phyloP scores from a whole-genome alignment of 2,888 invertebrate genomes.

The Silvanus unidentatus region DNA sequence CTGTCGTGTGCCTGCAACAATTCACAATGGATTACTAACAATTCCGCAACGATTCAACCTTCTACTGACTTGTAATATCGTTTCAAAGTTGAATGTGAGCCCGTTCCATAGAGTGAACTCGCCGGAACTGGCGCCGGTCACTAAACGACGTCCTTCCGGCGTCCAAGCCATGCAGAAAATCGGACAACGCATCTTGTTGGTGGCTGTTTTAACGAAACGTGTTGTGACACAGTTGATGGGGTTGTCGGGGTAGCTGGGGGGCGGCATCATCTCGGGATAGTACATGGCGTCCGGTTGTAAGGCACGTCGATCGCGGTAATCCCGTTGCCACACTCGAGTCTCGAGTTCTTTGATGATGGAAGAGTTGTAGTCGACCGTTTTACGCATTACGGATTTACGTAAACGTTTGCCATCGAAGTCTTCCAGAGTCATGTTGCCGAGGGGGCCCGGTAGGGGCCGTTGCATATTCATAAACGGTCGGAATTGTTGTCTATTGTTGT shows the following conservation, averaged over 20 bases:
- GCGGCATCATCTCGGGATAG: slow-evolving; percentile 88
- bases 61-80: slow-evolving; percentile 85
- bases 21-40: background rate
- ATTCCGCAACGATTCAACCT: background rate
- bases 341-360: slow-evolving; percentile 88
- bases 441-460: slow-evolving; percentile 47
- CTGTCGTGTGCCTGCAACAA: slow-evolving; percentile 88
- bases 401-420: slow-evolving; percentile 95
- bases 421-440: slow-evolving; percentile 65
- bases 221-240: slow-evolving; percentile 95
- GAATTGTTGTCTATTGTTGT: slow-evolving; percentile 38
- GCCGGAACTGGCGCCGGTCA: slow-evolving; percentile 98
- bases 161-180: slow-evolving; percentile 99
- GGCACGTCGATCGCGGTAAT: slow-evolving; percentile 79
- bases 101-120: slow-evolving; percentile 99
- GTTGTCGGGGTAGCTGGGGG: slow-evolving; percentile 88
- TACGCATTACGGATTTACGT: slow-evolving; percentile 92
- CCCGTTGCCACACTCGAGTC: slow-evolving; percentile 92
- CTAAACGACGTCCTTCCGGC: slow-evolving; percentile 93
- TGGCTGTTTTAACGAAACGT: slow-evolving; percentile 96
- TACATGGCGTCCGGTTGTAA: slow-evolving; percentile 95
- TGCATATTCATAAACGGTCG: slow-evolving; percentile 43
- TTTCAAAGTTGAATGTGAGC: slow-evolving; percentile 99
- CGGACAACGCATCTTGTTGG: slow-evolving; percentile 99
- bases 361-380: slow-evolving; percentile 97